Conservation (phyloP, 2,797 vertebrate genomes). For the Poliocrania exsul region DNA sequence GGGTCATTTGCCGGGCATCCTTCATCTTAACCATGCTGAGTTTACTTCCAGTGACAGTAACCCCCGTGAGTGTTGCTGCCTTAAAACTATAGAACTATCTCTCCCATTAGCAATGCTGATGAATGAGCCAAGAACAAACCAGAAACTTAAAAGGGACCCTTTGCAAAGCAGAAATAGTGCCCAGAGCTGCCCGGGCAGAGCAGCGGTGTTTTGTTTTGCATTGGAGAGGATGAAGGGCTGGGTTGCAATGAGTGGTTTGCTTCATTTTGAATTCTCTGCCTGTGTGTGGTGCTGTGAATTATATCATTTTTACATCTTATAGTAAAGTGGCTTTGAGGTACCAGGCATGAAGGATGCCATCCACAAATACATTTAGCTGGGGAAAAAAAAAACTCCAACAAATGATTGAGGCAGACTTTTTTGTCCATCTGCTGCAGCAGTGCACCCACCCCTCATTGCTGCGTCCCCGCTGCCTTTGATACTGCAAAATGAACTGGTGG, state of each 20-base stretch:
- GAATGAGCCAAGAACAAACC: constrained; percentile 41
- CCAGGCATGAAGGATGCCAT: neutral
- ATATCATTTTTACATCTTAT: neutral
- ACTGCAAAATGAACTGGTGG: neutral
- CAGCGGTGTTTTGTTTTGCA: neutral
- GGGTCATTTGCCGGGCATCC: constrained; percentile 35
- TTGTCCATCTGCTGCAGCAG: neutral
- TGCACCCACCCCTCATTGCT: neutral
- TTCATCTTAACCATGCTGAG: constrained; percentile 21
- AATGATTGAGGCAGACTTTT: neutral
- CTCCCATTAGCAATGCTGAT: constrained; percentile 51
- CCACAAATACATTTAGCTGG: neutral
- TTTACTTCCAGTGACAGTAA: constrained; percentile 56
- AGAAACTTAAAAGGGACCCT: constrained; percentile 35
- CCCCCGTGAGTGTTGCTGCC: constrained; percentile 11
- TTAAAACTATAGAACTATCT: constrained; percentile 30
- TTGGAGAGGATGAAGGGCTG: neutral
- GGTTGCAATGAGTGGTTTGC: neutral
- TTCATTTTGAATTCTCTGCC: constrained; percentile 24
- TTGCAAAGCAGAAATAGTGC: constrained; percentile 11
- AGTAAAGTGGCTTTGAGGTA: constrained; percentile 3
- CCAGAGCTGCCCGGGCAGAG: neutral
- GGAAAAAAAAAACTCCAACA: neutral
- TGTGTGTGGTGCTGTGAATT: neutral
- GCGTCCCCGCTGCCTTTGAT: neutral